A percentile compares a stretch with the other conserved stretches of the same genome.
phyloP scores from a whole-genome alignment of 2,888 invertebrate genomes.

The Lamproptera curius region DNA sequence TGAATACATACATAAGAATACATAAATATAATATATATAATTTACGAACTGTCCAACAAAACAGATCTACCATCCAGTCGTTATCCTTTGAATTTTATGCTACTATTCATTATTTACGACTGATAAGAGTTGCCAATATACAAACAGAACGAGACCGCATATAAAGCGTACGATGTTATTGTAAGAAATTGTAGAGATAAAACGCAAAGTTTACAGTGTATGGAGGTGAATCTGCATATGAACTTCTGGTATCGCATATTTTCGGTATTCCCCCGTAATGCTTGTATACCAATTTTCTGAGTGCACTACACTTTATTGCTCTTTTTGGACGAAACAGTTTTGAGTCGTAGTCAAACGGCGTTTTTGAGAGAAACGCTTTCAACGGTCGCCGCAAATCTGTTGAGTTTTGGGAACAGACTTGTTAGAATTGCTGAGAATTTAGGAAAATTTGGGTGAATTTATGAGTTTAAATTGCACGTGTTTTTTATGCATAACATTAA shows the following conservation, averaged over 20 bases:
- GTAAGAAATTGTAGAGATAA: conserved; percentile 11
- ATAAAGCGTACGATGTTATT: conserved; percentile 14
- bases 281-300: conserved; percentile 18
- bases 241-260: conserved; percentile 15
- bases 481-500: too few species aligned
- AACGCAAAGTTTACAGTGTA: conserved; percentile 12
- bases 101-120: not conserved
- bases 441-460: not conserved
- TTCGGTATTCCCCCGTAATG: conserved; percentile 8
- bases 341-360: conserved; percentile 11
- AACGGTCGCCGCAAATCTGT: not conserved
- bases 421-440: not conserved
- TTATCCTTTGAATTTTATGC: too few species aligned
- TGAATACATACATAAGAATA: too few species aligned
- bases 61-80: too few species aligned
- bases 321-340: conserved; percentile 16
- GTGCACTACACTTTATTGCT: conserved; percentile 21
- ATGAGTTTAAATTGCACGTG: too few species aligned
- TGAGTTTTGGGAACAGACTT: not conserved
- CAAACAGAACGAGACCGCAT: conserved; percentile 4
- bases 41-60: too few species aligned
- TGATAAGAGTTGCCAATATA: not conserved
- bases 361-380: not conserved
- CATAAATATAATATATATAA: too few species aligned
- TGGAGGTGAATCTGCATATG: conserved; percentile 8